Percentiles rank a stretch among this genome's conserved stretches.
These are phyloP conservation scores for Eugnorisma glareosa DNA, from an alignment of 2,888 invertebrate genomes.

Conservation along the genomic window DNA sequence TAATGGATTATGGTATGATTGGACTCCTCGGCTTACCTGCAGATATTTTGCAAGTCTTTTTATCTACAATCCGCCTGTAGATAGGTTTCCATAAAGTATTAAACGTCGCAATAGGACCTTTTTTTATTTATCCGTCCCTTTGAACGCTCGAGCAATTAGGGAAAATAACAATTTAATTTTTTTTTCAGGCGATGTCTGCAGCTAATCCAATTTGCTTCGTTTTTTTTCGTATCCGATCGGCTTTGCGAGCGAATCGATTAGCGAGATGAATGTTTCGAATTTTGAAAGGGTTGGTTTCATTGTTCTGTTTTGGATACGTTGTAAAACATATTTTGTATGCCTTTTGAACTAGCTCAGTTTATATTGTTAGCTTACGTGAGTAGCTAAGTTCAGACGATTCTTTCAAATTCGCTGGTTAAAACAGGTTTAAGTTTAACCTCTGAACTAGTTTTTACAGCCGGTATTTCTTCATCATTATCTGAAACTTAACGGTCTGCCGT, in stretches of 20 bases:
- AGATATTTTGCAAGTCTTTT: slow-evolving; percentile 79
- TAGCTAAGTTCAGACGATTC: neutral
- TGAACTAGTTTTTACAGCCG: neutral
- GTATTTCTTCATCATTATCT: neutral
- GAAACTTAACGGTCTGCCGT: neutral
- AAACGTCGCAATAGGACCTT: slow-evolving; percentile 72
- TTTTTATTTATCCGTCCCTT: slow-evolving; percentile 70
- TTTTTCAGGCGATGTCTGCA: slow-evolving; percentile 65
- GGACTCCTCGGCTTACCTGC: slow-evolving; percentile 85
- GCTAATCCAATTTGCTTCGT: slow-evolving; percentile 72
- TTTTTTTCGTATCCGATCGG: slow-evolving; percentile 67
- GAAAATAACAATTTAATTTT: slow-evolving; percentile 81
- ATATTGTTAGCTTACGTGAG: neutral
- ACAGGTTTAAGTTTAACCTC: neutral
- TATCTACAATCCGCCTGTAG: slow-evolving; percentile 67
- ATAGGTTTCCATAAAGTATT: slow-evolving; percentile 80
- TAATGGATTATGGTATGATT: slow-evolving; percentile 90
- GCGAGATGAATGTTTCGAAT: slow-evolving; percentile 72
- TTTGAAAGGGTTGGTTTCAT: slow-evolving; percentile 67
- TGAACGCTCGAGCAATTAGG: slow-evolving; percentile 79
- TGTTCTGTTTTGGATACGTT: slow-evolving; percentile 34
- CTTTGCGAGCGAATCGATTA: slow-evolving; percentile 73
- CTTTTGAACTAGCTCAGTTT: neutral
- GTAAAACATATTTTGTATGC: slow-evolving; percentile 16
- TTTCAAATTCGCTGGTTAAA: neutral